A percentile compares a stretch with the other conserved stretches of the same genome.
Evolutionary conservation across 2,888 invertebrate species (phyloP).

Genomic region (Hylaea fasciaria): DNA sequence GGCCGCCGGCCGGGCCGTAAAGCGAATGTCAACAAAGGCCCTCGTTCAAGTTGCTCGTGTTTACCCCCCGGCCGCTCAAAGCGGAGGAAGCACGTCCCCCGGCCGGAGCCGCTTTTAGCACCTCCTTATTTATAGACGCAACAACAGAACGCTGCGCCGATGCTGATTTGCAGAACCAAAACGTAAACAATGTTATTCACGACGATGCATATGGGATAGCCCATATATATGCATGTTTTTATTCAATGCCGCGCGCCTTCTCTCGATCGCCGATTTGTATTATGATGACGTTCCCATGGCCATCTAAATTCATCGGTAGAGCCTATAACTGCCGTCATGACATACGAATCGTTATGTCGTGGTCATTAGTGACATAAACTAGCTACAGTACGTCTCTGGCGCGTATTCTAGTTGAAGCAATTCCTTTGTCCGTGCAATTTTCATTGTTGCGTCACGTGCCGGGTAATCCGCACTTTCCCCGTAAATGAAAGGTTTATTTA

Average conservation of each 20-base stretch:
- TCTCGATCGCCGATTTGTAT: slow-evolving; percentile 38
- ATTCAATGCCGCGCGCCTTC: slow-evolving; percentile 39
- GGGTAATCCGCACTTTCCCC: slow-evolving; percentile 75
- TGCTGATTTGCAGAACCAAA: slow-evolving; percentile 77
- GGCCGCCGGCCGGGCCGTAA: slow-evolving; percentile 60
- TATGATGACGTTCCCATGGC: slow-evolving; percentile 39
- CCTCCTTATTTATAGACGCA: slow-evolving; percentile 83
- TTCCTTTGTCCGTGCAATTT: slow-evolving; percentile 81
- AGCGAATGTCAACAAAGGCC: slow-evolving; percentile 81
- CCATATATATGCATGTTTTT: no score
- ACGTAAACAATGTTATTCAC: slow-evolving; percentile 72
- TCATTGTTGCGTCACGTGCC: slow-evolving; percentile 80
- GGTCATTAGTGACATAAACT: slow-evolving; percentile 64
- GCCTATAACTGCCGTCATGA: slow-evolving; percentile 35
- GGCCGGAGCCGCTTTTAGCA: slow-evolving; percentile 81
- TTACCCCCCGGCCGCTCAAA: slow-evolving; percentile 81
- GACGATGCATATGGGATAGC: slow-evolving; percentile 40
- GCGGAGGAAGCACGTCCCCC: slow-evolving; percentile 82
- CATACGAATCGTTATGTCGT: slow-evolving; percentile 52
- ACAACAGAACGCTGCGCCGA: slow-evolving; percentile 67
- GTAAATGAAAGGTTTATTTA: slow-evolving; percentile 63
- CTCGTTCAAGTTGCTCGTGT: slow-evolving; percentile 71
- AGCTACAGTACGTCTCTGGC: slow-evolving; percentile 65
- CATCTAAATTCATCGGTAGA: slow-evolving; percentile 43
- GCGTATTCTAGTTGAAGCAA: slow-evolving; percentile 63